Conservation (phyloP, 1,140 invertebrate genomes). For the fruit fly (Drosophila melanogaster) region DNA sequence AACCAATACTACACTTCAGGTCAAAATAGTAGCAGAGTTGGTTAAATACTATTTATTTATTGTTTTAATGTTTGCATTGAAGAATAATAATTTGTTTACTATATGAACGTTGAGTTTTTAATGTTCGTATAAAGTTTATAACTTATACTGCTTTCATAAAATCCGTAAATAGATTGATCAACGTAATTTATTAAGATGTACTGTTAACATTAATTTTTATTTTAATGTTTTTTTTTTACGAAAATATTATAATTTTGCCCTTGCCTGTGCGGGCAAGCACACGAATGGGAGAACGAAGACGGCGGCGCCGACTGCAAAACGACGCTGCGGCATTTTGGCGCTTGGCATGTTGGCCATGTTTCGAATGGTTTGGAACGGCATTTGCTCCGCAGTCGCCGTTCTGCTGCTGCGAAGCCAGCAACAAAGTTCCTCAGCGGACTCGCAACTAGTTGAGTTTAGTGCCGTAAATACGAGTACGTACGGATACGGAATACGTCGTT, state of each 20-base stretch:
- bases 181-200: no score
- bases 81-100: no score
- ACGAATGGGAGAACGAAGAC: constrained; percentile 22
- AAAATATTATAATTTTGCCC: not conserved
- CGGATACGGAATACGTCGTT: constrained; percentile 50
- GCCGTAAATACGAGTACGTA: constrained; percentile 42
- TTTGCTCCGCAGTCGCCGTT: constrained; percentile 62
- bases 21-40: not conserved
- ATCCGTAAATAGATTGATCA: no score
- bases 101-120: no score
- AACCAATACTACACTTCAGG: constrained; percentile 8
- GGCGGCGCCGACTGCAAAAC: constrained; percentile 40
- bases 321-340: constrained; percentile 76
- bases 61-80: no score
- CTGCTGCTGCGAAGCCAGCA: constrained; percentile 67
- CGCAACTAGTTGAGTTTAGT: constrained; percentile 16
- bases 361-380: constrained; percentile 63
- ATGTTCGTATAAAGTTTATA: no score
- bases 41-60: not conserved
- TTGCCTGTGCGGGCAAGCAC: constrained; percentile 17
- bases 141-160: no score
- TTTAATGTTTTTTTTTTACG: no score
- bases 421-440: constrained; percentile 37
- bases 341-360: constrained; percentile 66
- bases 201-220: no score